A percentile compares a stretch with the other conserved stretches of the same genome.
Evolutionary conservation across 2,888 invertebrate species (phyloP).

Genomic region (Cheilosia impressa): DNA sequence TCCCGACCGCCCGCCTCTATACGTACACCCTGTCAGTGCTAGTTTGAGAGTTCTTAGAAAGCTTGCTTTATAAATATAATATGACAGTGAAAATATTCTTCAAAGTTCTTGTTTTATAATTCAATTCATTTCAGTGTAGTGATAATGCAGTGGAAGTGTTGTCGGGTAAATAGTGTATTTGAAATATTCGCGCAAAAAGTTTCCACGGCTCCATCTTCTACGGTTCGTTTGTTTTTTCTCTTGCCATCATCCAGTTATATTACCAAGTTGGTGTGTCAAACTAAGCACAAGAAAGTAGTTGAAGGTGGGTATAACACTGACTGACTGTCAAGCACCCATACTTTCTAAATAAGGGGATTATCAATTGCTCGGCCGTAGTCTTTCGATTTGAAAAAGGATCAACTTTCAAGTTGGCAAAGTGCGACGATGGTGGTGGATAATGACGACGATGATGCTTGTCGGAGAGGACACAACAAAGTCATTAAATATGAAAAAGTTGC

Average conservation of each 20-base stretch:
- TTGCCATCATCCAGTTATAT: background rate
- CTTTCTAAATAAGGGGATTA: conserved; percentile 45
- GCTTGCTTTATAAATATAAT: conserved; percentile 69
- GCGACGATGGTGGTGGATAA: background rate
- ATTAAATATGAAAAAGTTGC: conserved; percentile 74
- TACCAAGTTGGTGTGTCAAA: conserved; percentile 1
- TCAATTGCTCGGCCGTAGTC: conserved; percentile 62
- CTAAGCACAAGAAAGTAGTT: conserved; percentile 18
- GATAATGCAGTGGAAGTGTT: conserved; percentile 73
- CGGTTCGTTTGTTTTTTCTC: background rate
- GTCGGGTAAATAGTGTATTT: conserved; percentile 62
- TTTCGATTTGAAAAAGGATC: conserved; percentile 46
- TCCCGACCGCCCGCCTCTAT: background rate
- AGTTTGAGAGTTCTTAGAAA: conserved; percentile 41
- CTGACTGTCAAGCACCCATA: background rate
- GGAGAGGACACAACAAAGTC: conserved; percentile 68
- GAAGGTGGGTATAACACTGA: background rate
- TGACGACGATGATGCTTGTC: conserved; percentile 46
- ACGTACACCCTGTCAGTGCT: conserved; percentile 35
- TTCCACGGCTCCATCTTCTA: conserved; percentile 11
- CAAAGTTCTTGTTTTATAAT: conserved; percentile 72
- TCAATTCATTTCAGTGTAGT: conserved; percentile 70
- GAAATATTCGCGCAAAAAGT: conserved; percentile 57
- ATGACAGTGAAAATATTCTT: conserved; percentile 72
- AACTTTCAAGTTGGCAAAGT: conserved; percentile 47